These are phyloP conservation scores for Syngnathus floridae DNA, from an alignment of 2,113 vertebrate species.

Conservation along the genomic window DNA sequence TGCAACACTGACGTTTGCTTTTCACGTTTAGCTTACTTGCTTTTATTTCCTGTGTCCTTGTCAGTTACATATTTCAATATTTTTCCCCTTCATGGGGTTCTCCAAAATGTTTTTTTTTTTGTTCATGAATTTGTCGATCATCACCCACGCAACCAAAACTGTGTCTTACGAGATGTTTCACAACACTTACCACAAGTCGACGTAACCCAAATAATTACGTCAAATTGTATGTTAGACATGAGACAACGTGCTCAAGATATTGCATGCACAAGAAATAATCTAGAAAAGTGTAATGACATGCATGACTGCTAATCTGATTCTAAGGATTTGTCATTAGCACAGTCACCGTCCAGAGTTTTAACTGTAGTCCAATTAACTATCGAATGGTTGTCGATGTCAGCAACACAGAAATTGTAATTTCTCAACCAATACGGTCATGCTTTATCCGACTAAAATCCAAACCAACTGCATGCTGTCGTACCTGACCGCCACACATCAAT, in stretches of 20 bases:
- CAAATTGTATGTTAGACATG: background rate
- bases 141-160: background rate
- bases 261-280: slow-evolving; percentile 22
- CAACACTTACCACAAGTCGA: background rate
- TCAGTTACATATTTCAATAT: slow-evolving; percentile 1
- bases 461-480: background rate
- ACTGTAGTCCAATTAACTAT: background rate
- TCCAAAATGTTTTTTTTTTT: background rate
- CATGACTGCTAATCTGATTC: slow-evolving; percentile 36
- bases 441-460: background rate
- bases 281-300: slow-evolving; percentile 24
- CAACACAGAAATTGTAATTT: background rate
- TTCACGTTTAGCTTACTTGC: slow-evolving; percentile 54
- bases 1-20: slow-evolving; percentile 47
- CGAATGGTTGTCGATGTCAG: background rate
- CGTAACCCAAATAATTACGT: background rate
- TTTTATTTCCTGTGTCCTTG: slow-evolving; percentile 51
- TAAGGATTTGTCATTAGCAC: slow-evolving; percentile 41
- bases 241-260: background rate
- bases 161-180: background rate
- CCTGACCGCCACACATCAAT: background rate
- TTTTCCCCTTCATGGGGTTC: background rate
- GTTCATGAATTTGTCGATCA: background rate
- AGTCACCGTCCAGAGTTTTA: slow-evolving; percentile 17
- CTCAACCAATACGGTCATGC: background rate